Evolutionary conservation across 2,888 invertebrate genomes (phyloP).

Genomic region (Epistrophella euchroma): DNA sequence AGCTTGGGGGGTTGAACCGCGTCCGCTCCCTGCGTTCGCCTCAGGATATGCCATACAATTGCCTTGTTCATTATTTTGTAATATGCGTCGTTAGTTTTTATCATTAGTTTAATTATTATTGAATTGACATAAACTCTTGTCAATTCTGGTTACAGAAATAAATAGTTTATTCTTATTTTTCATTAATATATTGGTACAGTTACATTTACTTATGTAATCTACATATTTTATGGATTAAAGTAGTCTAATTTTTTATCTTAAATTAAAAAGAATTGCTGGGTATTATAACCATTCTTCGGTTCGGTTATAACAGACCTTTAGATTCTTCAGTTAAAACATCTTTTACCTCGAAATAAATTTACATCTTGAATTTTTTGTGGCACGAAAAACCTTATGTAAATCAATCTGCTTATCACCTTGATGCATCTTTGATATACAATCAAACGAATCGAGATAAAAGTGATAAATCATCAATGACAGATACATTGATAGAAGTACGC

Average conservation of each 20-base stretch:
- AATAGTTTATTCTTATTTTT: too few relatives aligned
- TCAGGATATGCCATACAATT: too few relatives aligned
- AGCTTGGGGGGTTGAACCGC: too few relatives aligned
- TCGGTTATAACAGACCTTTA: background rate
- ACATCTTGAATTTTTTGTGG: constrained; percentile 2
- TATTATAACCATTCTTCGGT: background rate
- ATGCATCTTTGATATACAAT: constrained; percentile 57
- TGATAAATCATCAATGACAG: constrained; percentile 60
- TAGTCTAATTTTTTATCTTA: background rate
- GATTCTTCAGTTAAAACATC: background rate
- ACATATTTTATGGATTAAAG: background rate
- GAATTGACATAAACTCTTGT: too few relatives aligned
- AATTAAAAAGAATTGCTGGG: background rate
- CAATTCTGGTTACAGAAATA: too few relatives aligned
- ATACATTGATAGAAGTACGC: constrained; percentile 35
- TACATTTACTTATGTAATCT: too few relatives aligned
- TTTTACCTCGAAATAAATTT: background rate
- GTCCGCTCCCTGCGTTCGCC: too few relatives aligned
- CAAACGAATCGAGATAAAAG: constrained; percentile 49
- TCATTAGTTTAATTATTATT: too few relatives aligned
- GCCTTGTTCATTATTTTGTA: too few relatives aligned
- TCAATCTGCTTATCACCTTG: constrained; percentile 32
- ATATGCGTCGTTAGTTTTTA: too few relatives aligned
- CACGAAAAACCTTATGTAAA: constrained; percentile 47
- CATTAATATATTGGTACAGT: too few relatives aligned